These are phyloP conservation scores for Phrynocephalus forsythii DNA, from an alignment of 2,797 vertebrate species.

Conservation along the genomic window DNA sequence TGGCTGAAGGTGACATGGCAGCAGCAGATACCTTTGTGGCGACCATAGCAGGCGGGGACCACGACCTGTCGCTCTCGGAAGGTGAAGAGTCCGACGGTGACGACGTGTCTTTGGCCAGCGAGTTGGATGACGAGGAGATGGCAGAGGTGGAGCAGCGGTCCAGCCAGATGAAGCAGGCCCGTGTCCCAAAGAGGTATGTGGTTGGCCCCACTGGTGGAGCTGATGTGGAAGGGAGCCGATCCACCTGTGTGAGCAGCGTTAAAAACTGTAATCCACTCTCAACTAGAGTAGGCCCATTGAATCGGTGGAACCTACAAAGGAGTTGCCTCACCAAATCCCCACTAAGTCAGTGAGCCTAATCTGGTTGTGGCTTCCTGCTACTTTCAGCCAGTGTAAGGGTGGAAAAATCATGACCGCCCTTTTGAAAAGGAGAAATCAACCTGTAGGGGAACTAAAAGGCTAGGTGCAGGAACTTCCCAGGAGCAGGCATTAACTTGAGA, in stretches of 20 bases:
- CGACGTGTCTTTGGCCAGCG: conserved; percentile 87
- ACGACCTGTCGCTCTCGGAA: conserved; percentile 85
- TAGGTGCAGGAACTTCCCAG: background rate
- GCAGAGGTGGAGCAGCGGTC: conserved; percentile 80
- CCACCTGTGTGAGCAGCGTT: background rate
- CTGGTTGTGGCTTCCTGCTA: background rate
- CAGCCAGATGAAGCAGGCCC: conserved; percentile 57
- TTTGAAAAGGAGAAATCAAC: background rate
- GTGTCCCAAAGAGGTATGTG: background rate
- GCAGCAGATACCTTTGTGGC: conserved; percentile 81
- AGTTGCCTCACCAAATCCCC: background rate
- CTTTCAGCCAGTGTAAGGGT: background rate
- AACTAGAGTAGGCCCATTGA: no score
- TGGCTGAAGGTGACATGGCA: conserved; percentile 90
- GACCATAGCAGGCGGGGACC: conserved; percentile 66
- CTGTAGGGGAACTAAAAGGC: background rate
- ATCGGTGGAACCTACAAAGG: background rate
- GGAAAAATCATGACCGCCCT: background rate
- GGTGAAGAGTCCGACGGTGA: conserved; percentile 67
- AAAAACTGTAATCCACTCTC: background rate
- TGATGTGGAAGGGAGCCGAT: background rate
- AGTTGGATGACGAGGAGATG: conserved; percentile 89
- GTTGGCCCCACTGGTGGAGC: no score
- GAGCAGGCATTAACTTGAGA: background rate
- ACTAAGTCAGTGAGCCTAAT: background rate